Base-by-base conservation (phyloP, 2,797 vertebrate species). In the Myotis findleyi region DNA sequence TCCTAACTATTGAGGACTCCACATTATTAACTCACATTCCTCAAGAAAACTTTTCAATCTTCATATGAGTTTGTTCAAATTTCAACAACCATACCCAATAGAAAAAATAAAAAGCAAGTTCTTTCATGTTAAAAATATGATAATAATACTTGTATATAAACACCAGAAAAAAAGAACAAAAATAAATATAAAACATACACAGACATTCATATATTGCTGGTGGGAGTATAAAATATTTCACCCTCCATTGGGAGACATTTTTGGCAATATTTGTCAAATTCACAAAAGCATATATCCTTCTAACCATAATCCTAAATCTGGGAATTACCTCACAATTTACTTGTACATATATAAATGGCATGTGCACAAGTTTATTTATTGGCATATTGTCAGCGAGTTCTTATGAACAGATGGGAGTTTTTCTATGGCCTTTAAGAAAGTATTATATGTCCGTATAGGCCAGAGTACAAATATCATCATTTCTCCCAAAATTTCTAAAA, bases 401-500 rank as follows among this genome's bases (percentile, higher is more conserved):
- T 72, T 41, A 57, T 7, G 12, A 49, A 49, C 20, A 68, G 18
- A 20, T 44, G 1, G 11, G 76, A n/a, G n/a, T 69, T 30, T 13
- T 13, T 66, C 57, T 73, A 4, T 17, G 25, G 21, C 16, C 16
- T 87, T 79, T 84, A 18, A 84, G 55, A 51, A 71, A 62, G 20
- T 49, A 11, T 4, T 8, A 44, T 75, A 30, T 87, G 41, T 16
- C 64, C 27, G 23, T 5, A 0, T 71, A 77, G 51, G 16, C 23
- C 36, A 88, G 10, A 68, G 36, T 57, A 57, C 7, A 62, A 14
- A 88, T 66, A 93, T 23, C 23, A 66, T 53, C 47, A 76, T 81
- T 95, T 96, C 14, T 87, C 23, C 6, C 18, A 47, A 27, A 53
- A 72, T 81, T 94, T 94, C 30, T 89, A 20, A 72, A 93, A 57